These are phyloP conservation scores for Eristalinus aeneus DNA, from an alignment of 2,888 invertebrate genomes.

Conservation along the genomic window DNA sequence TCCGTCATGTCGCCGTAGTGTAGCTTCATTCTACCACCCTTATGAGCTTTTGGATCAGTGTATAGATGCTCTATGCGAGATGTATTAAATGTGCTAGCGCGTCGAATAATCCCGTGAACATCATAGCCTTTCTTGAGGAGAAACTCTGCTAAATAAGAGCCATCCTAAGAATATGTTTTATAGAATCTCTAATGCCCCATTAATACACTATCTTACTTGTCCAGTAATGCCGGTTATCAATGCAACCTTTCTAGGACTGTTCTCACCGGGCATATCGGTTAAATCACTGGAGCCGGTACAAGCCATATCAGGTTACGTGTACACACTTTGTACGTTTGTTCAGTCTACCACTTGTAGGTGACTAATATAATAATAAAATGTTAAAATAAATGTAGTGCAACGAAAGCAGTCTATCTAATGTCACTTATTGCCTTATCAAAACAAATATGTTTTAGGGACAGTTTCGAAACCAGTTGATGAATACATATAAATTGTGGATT, in stretches of 20 bases:
- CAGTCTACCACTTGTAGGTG: neutral
- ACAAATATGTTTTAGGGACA: conserved; percentile 12
- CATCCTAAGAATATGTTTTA: conserved; percentile 86
- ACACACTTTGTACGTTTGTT: neutral
- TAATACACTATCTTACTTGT: conserved; percentile 86
- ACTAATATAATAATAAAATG: neutral
- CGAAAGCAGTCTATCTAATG: conserved; percentile 1
- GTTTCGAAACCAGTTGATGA: neutral
- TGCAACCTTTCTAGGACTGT: conserved; percentile 83
- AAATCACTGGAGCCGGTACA: neutral
- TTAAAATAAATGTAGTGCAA: neutral
- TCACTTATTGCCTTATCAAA: conserved; percentile 30
- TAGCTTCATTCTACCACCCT: conserved; percentile 93
- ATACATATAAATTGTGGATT: neutral
- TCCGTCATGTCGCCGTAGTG: conserved; percentile 99
- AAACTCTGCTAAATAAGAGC: conserved; percentile 97
- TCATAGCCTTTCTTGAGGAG: conserved; percentile 95
- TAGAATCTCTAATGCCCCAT: neutral
- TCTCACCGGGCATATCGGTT: neutral
- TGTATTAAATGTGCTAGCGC: conserved; percentile 98
- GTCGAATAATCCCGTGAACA: conserved; percentile 96
- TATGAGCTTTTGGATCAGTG: conserved; percentile 93
- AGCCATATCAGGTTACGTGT: neutral
- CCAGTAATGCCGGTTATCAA: conserved; percentile 98
- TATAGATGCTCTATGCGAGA: conserved; percentile 97